Conservation (phyloP, 2,113 vertebrate species). For the Clarias gariepinus region DNA sequence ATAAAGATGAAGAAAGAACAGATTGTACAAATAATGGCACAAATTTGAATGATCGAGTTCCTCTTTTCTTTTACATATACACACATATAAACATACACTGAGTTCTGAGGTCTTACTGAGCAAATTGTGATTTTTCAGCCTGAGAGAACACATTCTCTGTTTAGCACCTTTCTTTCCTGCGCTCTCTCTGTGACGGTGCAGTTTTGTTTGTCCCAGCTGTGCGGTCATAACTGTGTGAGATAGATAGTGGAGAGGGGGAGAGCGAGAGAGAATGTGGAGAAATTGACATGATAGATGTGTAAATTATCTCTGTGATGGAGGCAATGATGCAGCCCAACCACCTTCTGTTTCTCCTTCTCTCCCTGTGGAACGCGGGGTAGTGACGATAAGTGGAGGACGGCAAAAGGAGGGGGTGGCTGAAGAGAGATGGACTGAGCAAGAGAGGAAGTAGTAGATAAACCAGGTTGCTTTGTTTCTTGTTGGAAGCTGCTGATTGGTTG, state of each 20-base stretch:
- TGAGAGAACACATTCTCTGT: conserved; percentile 14
- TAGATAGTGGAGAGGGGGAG: conserved; percentile 84
- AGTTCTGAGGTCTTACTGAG: neutral
- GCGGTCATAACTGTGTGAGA: conserved; percentile 86
- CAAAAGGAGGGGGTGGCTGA: conserved; percentile 34
- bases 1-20: neutral
- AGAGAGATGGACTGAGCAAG: conserved; percentile 36
- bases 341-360: conserved; percentile 92
- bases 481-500: conserved; percentile 81
- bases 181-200: conserved; percentile 54
- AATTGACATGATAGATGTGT: conserved; percentile 99
- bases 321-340: conserved; percentile 99
- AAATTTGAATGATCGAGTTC: neutral
- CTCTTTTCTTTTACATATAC: neutral
- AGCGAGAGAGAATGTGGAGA: conserved; percentile 84
- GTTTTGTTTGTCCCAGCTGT: conserved; percentile 71
- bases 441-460: conserved; percentile 37
- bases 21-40: neutral
- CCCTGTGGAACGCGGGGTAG: conserved; percentile 64
- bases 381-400: conserved; percentile 53
- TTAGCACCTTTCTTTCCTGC: neutral
- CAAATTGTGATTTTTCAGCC: conserved; percentile 12
- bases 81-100: neutral
- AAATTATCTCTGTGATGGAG: conserved; percentile 99
- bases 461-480: conserved; percentile 83